These are phyloP conservation scores for Epizoanthus stellaris DNA, from an alignment of 92 coral and sea anemone genomes.

Conservation along the genomic window DNA sequence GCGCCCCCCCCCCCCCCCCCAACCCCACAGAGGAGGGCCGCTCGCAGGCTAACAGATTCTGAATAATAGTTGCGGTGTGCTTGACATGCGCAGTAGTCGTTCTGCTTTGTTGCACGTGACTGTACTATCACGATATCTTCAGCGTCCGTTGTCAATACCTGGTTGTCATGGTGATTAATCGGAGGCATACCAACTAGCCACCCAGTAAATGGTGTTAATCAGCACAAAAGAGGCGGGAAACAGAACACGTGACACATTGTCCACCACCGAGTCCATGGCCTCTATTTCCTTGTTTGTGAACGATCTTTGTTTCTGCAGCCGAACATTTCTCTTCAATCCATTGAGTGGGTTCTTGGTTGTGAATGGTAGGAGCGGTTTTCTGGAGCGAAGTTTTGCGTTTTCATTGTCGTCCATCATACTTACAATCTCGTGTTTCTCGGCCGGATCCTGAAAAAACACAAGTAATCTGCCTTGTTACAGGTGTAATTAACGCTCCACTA, in stretches of 20 bases:
- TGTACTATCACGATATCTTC: no score
- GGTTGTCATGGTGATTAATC: constrained; percentile 8
- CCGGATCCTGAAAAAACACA: constrained; percentile 21
- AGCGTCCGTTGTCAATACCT: no score
- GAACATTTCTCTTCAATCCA: constrained; percentile 5
- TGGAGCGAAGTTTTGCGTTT: constrained; percentile 34
- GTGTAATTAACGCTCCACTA: no score
- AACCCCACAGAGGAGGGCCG: no score
- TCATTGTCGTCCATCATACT: constrained; percentile 52
- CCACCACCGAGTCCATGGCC: constrained; percentile 72
- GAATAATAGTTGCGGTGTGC: no score
- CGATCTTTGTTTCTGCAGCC: constrained; percentile 68
- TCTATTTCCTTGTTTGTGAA: constrained; percentile 83
- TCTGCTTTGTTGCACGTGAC: no score
- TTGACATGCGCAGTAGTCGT: no score
- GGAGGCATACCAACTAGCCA: constrained; percentile 60
- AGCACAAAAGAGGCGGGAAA: constrained; percentile 78
- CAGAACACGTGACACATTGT: constrained; percentile 71
- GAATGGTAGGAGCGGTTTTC: constrained; percentile 44
- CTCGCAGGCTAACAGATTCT: no score
- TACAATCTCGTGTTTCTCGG: constrained; percentile 27
- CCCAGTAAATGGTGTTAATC: constrained; percentile 79
- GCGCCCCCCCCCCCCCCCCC: no score
- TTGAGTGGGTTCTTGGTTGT: constrained; percentile 26
- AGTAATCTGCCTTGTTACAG: no score